Evolutionary conservation across 1,140 invertebrate species (phyloP).

Genomic region (Coboldia fuscipes): DNA sequence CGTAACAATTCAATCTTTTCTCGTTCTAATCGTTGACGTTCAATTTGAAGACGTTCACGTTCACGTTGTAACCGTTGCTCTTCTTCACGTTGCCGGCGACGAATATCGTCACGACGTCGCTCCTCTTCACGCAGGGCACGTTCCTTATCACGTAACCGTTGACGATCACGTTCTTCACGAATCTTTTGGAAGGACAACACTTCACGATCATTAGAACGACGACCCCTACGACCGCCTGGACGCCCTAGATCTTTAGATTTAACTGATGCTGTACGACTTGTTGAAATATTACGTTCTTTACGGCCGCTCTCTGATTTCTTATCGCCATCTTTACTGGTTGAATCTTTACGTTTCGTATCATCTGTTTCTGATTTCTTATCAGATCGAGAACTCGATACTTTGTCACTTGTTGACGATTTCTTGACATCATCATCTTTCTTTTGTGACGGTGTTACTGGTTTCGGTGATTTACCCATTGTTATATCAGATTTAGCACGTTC

Average conservation of each 20-base stretch:
- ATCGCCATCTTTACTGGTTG: background rate
- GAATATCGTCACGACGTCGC: conserved; percentile 48
- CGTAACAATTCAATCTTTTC: conserved; percentile 61
- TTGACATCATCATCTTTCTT: conserved; percentile 15
- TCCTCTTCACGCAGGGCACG: conserved; percentile 55
- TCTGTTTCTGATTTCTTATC: background rate
- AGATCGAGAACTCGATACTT: background rate
- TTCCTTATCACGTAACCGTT: conserved; percentile 52
- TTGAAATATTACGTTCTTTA: conserved; percentile 9
- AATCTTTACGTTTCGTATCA: background rate
- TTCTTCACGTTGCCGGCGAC: conserved; percentile 57
- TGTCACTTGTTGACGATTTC: conserved; percentile 12
- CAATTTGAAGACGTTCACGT: conserved; percentile 48
- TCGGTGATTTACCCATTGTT: conserved; percentile 6
- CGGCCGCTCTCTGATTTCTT: conserved; percentile 9
- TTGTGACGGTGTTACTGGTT: conserved; percentile 1
- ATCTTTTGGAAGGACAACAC: conserved; percentile 19
- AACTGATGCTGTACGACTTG: background rate
- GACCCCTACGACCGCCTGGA: conserved; percentile 6
- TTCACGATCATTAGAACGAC: conserved; percentile 10
- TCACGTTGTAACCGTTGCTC: conserved; percentile 56
- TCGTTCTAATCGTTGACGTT: conserved; percentile 52
- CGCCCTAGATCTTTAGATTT: background rate
- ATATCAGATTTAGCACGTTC: conserved; percentile 51
- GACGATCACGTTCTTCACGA: conserved; percentile 53